Evolutionary conservation across 2,888 invertebrate genomes (phyloP).

Genomic region (Athalia rosae): DNA sequence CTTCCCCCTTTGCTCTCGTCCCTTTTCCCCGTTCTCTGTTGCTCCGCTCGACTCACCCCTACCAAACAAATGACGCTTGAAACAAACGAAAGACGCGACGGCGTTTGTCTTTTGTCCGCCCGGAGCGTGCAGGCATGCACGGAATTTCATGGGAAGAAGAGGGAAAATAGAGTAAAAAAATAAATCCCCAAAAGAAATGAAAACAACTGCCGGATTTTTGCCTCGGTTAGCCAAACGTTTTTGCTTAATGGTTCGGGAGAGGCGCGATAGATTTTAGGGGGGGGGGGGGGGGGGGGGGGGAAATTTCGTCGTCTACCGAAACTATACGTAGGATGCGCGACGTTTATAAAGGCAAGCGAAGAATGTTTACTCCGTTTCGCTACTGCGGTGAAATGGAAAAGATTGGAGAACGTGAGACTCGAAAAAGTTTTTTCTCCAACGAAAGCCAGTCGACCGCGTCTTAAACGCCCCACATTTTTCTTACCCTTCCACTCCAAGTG

Average conservation of each 20-base stretch:
- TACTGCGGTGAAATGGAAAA: slow-evolving; percentile 41
- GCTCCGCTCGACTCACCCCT: slow-evolving; percentile 51
- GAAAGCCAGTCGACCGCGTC: slow-evolving; percentile 15
- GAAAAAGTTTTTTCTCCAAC: slow-evolving; percentile 1
- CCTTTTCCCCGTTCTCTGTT: slow-evolving; percentile 48
- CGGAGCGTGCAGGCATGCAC: slow-evolving; percentile 54
- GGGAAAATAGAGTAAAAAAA: slow-evolving; percentile 25
- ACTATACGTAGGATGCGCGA: background rate
- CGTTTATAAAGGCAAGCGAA: slow-evolving; percentile 10
- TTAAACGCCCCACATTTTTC: slow-evolving; percentile 21
- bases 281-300: no score
- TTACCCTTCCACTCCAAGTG: background rate
- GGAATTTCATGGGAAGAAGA: slow-evolving; percentile 58
- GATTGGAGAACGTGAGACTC: slow-evolving; percentile 31
- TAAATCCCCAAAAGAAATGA: background rate
- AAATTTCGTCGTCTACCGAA: slow-evolving; percentile 16
- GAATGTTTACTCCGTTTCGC: slow-evolving; percentile 33
- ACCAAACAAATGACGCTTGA: slow-evolving; percentile 73
- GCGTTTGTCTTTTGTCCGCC: slow-evolving; percentile 71
- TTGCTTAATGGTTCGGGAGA: slow-evolving; percentile 71
- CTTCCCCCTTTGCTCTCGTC: slow-evolving; percentile 28
- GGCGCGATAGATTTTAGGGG: slow-evolving; percentile 51
- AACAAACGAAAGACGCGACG: slow-evolving; percentile 71
- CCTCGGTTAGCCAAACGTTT: slow-evolving; percentile 72
- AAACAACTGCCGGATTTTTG: slow-evolving; percentile 66